Evolutionary conservation across 1,140 invertebrate genomes (phyloP).

Genomic region (Macrobrachium nipponense): DNA sequence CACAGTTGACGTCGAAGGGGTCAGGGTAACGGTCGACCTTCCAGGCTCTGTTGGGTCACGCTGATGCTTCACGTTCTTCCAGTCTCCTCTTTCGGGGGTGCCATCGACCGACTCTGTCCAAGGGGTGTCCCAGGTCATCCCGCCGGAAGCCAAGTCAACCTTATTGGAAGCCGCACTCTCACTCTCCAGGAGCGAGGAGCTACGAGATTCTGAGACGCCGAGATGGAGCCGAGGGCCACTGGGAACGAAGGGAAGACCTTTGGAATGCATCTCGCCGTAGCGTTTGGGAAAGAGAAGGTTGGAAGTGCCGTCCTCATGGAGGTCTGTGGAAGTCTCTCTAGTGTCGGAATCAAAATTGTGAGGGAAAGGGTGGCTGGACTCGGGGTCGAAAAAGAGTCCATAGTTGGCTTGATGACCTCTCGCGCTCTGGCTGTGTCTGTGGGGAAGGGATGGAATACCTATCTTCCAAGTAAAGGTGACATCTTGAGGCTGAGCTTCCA

Average conservation of each 20-base stretch:
- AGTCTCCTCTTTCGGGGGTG: background rate
- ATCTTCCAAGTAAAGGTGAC: slow-evolving; percentile 22
- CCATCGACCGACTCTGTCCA: background rate
- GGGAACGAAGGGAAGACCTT: too few relatives aligned
- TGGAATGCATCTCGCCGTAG: too few relatives aligned
- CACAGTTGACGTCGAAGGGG: background rate
- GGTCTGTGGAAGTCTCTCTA: too few relatives aligned
- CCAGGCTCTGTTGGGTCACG: background rate
- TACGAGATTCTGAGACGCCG: too few relatives aligned
- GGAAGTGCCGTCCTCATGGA: too few relatives aligned
- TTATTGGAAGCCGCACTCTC: too few relatives aligned
- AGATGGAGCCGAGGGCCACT: too few relatives aligned
- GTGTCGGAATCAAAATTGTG: background rate
- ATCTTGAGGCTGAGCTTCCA: slow-evolving; percentile 5
- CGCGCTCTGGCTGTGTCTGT: background rate
- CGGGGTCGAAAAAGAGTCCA: background rate
- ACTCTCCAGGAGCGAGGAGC: too few relatives aligned
- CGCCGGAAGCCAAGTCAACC: too few relatives aligned
- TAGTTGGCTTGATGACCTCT: background rate
- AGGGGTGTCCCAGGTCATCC: background rate
- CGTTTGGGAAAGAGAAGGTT: too few relatives aligned
- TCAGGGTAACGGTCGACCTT: background rate
- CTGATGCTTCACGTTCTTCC: background rate
- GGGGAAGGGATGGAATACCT: background rate
- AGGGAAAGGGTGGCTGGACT: background rate